Percentiles rank a stretch among this genome's conserved stretches.
Conservation (phyloP, 2,797 vertebrate genomes). For the Dicrostonyx torquatus region DNA sequence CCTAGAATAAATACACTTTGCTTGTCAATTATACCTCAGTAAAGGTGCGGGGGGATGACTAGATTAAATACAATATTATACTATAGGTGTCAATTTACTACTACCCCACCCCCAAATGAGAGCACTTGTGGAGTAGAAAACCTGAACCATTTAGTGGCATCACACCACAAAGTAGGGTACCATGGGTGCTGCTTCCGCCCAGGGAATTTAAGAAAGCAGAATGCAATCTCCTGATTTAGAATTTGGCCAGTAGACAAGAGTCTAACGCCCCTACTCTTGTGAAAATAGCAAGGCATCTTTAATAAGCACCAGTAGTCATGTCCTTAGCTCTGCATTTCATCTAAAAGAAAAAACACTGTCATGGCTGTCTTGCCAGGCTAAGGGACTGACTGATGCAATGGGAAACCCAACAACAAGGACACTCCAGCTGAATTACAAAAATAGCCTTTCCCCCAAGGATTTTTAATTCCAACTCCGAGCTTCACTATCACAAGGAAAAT, state of each 20-base stretch:
- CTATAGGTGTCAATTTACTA: constrained; percentile 48
- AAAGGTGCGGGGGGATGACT: background rate
- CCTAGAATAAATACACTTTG: background rate
- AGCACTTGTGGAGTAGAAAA: constrained; percentile 72
- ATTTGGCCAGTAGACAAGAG: constrained; percentile 77
- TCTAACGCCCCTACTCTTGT: constrained; percentile 77
- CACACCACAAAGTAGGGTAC: constrained; percentile 61
- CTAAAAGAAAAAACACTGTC: constrained; percentile 62
- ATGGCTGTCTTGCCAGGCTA: constrained; percentile 29
- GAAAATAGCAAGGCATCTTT: constrained; percentile 79
- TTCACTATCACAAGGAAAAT: constrained; percentile 52
- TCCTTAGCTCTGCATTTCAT: constrained; percentile 71
- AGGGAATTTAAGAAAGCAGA: constrained; percentile 76
- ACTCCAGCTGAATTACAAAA: constrained; percentile 67
- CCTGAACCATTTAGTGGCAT: constrained; percentile 74
- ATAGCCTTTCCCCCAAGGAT: constrained; percentile 49
- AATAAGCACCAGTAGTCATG: constrained; percentile 75
- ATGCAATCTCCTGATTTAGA: constrained; percentile 78
- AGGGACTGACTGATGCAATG: constrained; percentile 50
- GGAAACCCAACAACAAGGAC: constrained; percentile 70
- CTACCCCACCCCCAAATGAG: constrained; percentile 20
- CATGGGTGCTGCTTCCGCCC: constrained; percentile 67
- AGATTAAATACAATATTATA: constrained; percentile 46
- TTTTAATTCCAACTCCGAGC: constrained; percentile 54
- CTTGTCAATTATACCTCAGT: background rate